These are phyloP conservation scores for Cygnus atratus DNA, from an alignment of 2,113 vertebrate genomes.

Conservation along the genomic window DNA sequence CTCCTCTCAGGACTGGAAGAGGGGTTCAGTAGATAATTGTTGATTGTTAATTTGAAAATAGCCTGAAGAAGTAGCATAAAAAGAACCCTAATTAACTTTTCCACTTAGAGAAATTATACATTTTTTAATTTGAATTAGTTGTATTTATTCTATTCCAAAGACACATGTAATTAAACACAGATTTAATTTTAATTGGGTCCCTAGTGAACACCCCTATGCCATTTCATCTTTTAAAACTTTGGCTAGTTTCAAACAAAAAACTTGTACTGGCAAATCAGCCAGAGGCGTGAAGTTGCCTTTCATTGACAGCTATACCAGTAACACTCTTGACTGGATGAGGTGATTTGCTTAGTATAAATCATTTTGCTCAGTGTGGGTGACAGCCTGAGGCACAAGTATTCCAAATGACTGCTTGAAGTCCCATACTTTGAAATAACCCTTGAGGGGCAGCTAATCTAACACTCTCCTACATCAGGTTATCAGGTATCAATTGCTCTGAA, in stretches of 20 bases:
- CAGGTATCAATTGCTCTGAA: neutral
- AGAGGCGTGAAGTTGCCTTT: conserved; percentile 7
- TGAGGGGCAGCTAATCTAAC: neutral
- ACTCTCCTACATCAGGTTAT: neutral
- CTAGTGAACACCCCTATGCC: neutral
- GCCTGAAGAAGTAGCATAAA: conserved; percentile 12
- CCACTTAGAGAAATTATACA: neutral
- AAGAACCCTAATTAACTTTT: conserved; percentile 4
- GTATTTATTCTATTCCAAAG: conserved; percentile 4
- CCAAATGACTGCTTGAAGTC: neutral
- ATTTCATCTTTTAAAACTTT: conserved; percentile 30
- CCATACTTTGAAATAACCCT: neutral
- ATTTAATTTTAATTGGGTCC: conserved; percentile 26
- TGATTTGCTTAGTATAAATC: neutral
- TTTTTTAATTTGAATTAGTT: conserved; percentile 19
- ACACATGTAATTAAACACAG: neutral
- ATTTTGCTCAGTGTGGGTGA: neutral
- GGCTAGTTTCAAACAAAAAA: neutral
- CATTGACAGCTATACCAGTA: neutral
- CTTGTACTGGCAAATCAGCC: neutral
- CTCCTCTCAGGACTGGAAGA: neutral
- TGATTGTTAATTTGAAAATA: conserved; percentile 28
- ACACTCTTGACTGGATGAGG: neutral
- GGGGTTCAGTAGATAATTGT: neutral
- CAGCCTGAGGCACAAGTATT: conserved; percentile 2